Conservation (phyloP, 2,113 vertebrate genomes). For the Chloropsis cyanopogon region DNA sequence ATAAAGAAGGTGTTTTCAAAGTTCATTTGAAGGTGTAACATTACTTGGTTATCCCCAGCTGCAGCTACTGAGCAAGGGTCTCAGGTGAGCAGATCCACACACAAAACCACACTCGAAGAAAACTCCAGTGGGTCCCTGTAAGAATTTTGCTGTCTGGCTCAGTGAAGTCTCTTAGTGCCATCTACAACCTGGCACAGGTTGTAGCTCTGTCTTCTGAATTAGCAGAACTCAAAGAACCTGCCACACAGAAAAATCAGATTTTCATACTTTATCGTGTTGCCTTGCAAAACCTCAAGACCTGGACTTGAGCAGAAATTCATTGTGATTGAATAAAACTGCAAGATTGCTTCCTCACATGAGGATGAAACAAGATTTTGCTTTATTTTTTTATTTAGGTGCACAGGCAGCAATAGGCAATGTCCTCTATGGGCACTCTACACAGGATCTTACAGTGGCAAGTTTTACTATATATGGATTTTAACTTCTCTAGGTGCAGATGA, state of each 20-base stretch:
- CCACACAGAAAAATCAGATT: background rate
- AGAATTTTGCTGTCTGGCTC: background rate
- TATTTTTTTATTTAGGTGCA: background rate
- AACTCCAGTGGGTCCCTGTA: background rate
- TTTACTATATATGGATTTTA: background rate
- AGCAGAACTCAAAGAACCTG: background rate
- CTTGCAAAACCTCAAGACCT: background rate
- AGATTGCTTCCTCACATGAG: background rate
- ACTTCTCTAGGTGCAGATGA: background rate
- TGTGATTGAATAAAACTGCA: background rate
- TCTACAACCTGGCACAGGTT: background rate
- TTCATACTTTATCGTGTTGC: background rate
- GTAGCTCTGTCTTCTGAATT: background rate
- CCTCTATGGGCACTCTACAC: background rate
- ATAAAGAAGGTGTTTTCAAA: background rate
- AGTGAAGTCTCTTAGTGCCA: background rate
- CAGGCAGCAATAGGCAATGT: background rate
- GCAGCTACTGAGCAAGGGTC: background rate
- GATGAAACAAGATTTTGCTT: background rate
- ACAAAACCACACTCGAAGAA: background rate
- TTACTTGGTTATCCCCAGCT: background rate
- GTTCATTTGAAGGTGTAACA: background rate
- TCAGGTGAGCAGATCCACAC: background rate
- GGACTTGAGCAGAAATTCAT: background rate
- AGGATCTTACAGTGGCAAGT: fast-evolving